phyloP scores from a whole-genome alignment of 2,797 vertebrate genomes.

The Anguilla anguilla region DNA sequence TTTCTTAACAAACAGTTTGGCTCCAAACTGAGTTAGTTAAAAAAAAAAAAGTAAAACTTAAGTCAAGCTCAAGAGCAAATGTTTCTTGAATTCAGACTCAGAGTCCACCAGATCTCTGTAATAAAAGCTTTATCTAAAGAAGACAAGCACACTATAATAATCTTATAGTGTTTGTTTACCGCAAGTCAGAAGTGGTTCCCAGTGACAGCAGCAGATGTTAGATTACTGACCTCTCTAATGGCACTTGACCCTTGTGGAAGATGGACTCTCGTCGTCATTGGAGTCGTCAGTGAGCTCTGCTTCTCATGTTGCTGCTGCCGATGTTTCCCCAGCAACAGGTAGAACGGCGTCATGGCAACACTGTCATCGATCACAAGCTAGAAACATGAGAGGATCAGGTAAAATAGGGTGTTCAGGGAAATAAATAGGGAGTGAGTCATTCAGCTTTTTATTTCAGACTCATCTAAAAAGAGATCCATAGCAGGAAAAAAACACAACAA shows the following conservation, averaged over 20 bases:
- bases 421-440: background rate
- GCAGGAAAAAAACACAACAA: no score
- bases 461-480: no score
- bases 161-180: background rate
- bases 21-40: no score
- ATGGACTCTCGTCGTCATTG: conserved; percentile 47
- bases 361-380: conserved; percentile 84
- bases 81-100: background rate
- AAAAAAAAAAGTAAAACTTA: no score
- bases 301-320: conserved; percentile 64
- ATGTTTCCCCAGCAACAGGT: conserved; percentile 86
- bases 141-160: background rate
- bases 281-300: conserved; percentile 27
- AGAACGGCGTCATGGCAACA: conserved; percentile 89
- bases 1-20: no score
- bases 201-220: background rate
- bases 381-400: conserved; percentile 4
- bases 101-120: background rate
- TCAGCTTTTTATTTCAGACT: background rate
- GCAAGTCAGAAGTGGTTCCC: background rate
- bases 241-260: conserved; percentile 73
- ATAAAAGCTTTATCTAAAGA: background rate
- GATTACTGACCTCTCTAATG: conserved; percentile 81
- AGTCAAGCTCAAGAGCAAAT: background rate
- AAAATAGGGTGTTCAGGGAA: background rate